phyloP scores from a whole-genome alignment of 2,113 vertebrate genomes.

The Perca fluviatilis region DNA sequence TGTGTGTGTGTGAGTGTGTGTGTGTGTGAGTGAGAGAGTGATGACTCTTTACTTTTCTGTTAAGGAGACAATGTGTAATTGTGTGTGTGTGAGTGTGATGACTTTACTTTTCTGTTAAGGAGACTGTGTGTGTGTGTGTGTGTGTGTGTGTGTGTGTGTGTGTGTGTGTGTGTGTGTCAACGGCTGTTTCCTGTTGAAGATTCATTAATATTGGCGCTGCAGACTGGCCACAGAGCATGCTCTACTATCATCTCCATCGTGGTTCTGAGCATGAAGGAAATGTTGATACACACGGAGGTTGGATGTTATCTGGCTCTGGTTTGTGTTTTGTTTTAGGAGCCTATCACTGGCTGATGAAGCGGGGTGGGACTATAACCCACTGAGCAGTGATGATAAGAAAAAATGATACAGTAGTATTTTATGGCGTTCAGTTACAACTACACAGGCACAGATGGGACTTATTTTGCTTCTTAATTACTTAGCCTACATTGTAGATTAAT shows the following conservation, averaged over 20 bases:
- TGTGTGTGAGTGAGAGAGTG: no score
- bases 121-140: background rate
- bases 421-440: background rate
- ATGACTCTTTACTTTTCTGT: no score
- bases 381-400: background rate
- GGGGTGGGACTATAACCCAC: background rate
- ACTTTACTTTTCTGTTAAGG: no score
- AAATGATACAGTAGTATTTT: background rate
- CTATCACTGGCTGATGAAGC: conserved; percentile 15
- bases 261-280: conserved; percentile 17
- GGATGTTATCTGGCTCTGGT: conserved; percentile 16
- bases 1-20: background rate
- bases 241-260: conserved; percentile 7
- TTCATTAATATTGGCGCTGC: conserved; percentile 1
- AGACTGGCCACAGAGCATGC: background rate
- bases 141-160: background rate
- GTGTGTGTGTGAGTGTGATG: no score
- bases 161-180: conserved; percentile 7
- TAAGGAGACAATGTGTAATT: no score
- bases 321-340: background rate
- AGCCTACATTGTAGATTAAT: no score
- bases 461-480: no score
- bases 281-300: background rate
- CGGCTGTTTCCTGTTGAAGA: conserved; percentile 56
- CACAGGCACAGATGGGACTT: background rate